Evolutionary conservation across 1,140 invertebrate species (phyloP), one percentile per base, ranked within the genome.

Genomic region (Trachymyrmex septentrionalis): DNA sequence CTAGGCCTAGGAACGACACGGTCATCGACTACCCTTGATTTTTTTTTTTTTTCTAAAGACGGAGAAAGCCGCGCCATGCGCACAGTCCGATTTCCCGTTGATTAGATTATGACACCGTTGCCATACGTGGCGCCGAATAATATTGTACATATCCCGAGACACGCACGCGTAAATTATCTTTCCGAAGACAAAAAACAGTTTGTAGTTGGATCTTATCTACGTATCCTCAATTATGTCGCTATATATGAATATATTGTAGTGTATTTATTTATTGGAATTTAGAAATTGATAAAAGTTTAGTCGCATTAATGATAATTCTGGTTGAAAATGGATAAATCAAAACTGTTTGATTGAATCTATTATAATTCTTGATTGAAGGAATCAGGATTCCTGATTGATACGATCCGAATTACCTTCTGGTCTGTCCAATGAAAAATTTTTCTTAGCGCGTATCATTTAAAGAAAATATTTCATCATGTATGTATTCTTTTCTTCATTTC

Each of bases 1-100:
- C 88, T 92, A 92, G 92, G 87, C 86, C 91, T 86, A 88, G 71
- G 86, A 92, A 87, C 87, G 91, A 88, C 87, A 87, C 89, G 89
- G 87, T 90, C 91, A 91, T 91, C 90, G 82, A 88, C 87, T 86
- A 90, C 89, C 89, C 91, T 86, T 89, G 67, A 88, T 91, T 90
- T 87, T 91, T 91, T 30, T 30, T 30, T 88, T 87, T 90, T 81
- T 69, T 57, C 75, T 67, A 80, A 85, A 86, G 71, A 89, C 77
- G 87, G 89, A 91, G 90, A 91, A 91, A 91, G 89, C 89, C 73
- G 84, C 78, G 21, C 50, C 48, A 7, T 59, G 19, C 34, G 76
- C 38, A 53, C 48, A 84, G 24, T 85, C 73, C 71, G 64, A 59
- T 69, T 69, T 78, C 66, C 30, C 50, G 63, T 78, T 84, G 85